These are phyloP conservation scores for Habropoda laboriosa DNA, from an alignment of 1,140 invertebrate genomes.

Conservation along the genomic window DNA sequence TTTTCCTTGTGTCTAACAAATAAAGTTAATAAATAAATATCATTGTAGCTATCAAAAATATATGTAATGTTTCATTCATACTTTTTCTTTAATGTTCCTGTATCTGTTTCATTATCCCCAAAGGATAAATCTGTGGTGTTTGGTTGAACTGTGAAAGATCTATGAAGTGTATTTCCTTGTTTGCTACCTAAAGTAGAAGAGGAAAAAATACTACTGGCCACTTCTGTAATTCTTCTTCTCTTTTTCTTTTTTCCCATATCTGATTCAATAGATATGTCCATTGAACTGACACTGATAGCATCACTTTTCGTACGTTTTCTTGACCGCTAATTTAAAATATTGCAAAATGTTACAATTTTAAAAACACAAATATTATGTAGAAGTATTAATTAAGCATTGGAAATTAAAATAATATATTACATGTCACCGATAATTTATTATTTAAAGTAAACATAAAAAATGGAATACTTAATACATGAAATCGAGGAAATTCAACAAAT, in stretches of 20 bases:
- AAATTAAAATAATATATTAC: neutral
- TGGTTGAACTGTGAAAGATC: slow-evolving; percentile 68
- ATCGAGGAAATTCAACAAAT: neutral
- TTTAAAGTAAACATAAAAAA: neutral
- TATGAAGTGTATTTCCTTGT: slow-evolving; percentile 68
- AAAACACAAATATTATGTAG: neutral
- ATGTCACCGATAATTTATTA: no score
- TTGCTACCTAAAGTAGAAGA: slow-evolving; percentile 61
- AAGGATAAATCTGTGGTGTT: slow-evolving; percentile 69
- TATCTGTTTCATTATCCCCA: slow-evolving; percentile 63
- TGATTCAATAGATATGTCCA: slow-evolving; percentile 76
- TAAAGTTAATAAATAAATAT: slow-evolving; percentile 2
- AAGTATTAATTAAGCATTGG: neutral
- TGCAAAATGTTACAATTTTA: neutral
- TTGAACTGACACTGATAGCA: slow-evolving; percentile 74
- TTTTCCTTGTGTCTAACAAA: slow-evolving; percentile 39
- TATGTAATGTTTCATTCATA: slow-evolving; percentile 29
- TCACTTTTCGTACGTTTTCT: slow-evolving; percentile 78
- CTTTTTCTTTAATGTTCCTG: slow-evolving; percentile 65
- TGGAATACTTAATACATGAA: neutral
- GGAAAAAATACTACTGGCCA: slow-evolving; percentile 75
- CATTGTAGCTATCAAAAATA: neutral
- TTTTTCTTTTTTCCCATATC: slow-evolving; percentile 74
- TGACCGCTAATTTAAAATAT: slow-evolving; percentile 68
- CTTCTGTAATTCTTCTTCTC: slow-evolving; percentile 76